Evolutionary conservation across 2,888 invertebrate genomes (phyloP), one percentile per base, ranked within the genome.

Genomic region (Masnerella sp.): DNA sequence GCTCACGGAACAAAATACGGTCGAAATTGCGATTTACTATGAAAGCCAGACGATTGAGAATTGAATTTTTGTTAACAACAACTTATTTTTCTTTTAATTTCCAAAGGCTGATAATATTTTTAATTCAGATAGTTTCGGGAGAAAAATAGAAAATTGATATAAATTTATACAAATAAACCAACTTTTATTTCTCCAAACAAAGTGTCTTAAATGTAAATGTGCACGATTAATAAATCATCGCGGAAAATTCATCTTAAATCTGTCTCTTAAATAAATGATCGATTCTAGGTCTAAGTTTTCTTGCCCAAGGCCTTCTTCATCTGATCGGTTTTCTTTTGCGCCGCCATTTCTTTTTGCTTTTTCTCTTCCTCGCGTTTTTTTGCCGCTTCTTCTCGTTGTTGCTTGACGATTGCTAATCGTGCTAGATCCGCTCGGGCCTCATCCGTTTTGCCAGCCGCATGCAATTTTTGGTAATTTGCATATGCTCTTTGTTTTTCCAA

Each of bases 331-430:
- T 92, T 92, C 51, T 89, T 89, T 82, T 90, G 90, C 38, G 88
- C 89, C 0, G 90, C 91, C 43, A 90, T 88, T 82, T 92, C 92
- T 82, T 89, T 91, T 74, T 89, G 91, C 89, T 93, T 92, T 81
- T 92, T 92, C 78, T 98, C 98, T 4, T 92, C 92, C 83, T 97
- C 98, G 47, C 96, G 91, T 82, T 94, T 93, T 81, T 94, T 94
- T n/a, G 96, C 96, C 0, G 97, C 97, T 80, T 98, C 98, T 83
- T 97, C 98, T 11, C 98, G 90, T 88, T 98, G 97, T 86, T 98
- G 96, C 71, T 95, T 93, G 79, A 99, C 96, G 79, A 98, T 94
- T 2, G 98, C 98, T 80, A 99, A 90, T 58, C 98, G 89, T 2
- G 98, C 98, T 47, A 99, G 89, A 89, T 99, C 99, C 0, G 97